phyloP scores from a whole-genome alignment of 1,140 invertebrate species.

The Aphaenogaster rudis region DNA sequence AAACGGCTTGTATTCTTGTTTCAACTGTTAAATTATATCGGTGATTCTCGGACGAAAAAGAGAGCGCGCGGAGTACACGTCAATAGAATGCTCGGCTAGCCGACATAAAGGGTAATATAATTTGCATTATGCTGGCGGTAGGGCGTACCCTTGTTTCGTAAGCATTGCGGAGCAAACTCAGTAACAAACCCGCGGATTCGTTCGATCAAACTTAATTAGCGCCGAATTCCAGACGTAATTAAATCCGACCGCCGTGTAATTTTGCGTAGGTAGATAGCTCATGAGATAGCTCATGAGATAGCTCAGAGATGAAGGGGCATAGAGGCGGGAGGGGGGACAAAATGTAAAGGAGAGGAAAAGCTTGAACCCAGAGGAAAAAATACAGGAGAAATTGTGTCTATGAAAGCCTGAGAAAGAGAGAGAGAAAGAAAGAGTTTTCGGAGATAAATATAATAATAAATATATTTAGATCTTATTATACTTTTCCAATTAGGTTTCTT shows the following conservation, averaged over 20 bases:
- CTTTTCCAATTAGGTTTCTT: not conserved
- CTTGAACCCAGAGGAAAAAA: slow-evolving; percentile 9
- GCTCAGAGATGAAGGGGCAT: slow-evolving; percentile 9
- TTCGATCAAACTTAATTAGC: slow-evolving; percentile 86
- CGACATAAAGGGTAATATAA: slow-evolving; percentile 80
- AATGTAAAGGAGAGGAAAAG: slow-evolving; percentile 50
- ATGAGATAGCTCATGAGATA: slow-evolving; percentile 42
- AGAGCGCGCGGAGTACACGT: slow-evolving; percentile 56
- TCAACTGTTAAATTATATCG: slow-evolving; percentile 11
- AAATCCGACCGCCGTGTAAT: slow-evolving; percentile 82
- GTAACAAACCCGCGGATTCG: slow-evolving; percentile 84
- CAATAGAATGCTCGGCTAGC: slow-evolving; percentile 70
- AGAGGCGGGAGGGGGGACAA: slow-evolving; percentile 43
- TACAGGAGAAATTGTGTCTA: slow-evolving; percentile 39
- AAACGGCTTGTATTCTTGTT: not conserved
- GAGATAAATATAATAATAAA: slow-evolving; percentile 2
- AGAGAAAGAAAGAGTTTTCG: not conserved
- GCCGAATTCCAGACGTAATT: slow-evolving; percentile 85
- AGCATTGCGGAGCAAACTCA: slow-evolving; percentile 82
- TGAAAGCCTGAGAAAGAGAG: not conserved
- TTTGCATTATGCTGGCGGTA: slow-evolving; percentile 81
- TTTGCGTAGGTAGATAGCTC: slow-evolving; percentile 66
- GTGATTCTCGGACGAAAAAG: slow-evolving; percentile 41
- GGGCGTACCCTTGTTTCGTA: slow-evolving; percentile 82
- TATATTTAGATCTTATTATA: not conserved